Evolutionary conservation across 2,797 vertebrate species (phyloP), one percentile per base, ranked within the genome.

Genomic region (Periparus ater): DNA sequence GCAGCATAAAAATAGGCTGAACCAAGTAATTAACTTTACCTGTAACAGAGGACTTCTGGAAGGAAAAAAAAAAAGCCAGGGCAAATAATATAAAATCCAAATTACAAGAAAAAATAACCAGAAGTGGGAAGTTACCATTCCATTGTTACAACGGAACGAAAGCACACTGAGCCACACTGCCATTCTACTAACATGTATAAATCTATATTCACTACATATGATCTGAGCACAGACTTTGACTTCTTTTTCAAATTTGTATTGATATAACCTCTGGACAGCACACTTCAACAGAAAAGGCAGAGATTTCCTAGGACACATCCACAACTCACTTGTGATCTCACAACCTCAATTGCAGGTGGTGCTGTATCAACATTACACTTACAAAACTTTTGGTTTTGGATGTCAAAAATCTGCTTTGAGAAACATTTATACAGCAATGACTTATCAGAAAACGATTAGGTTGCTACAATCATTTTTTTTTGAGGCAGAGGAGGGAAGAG

Each of bases 331-430:
- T 15, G 17, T 72, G 48, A 53, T 18, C 40, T 84, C 50, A 54
- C 48, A 62, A n/a, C 40, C 48, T 34, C 45, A 45, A 17, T 7
- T 17, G 11, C 44, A 58, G 67, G 10, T 0, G 0, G 38, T 54
- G 11, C 27, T 66, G 17, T 62, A 58, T 44, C 51, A 85, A 42
- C 20, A 3, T 20, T 40, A 9, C 16, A 19, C 26, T 92, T 61
- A 32, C 0, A 70, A 34, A 51, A 79, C 14, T 23, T 34, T 38
- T 42, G 22, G 9, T 0, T 57, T 30, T 21, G 34, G 30, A 48
- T 65, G 81, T 23, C 61, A 77, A 63, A 94, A 83, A 29, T 25
- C 6, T 61, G 45, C 27, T 79, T 77, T 77, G n/a, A 22, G 54
- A 87, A 81, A 12, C 54, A 55, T 61, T 66, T 72, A 34, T 54